Percentiles rank a stretch among this genome's conserved stretches.
Evolutionary conservation across 2,888 invertebrate species (phyloP).

Genomic region (Celastrina argiolus): DNA sequence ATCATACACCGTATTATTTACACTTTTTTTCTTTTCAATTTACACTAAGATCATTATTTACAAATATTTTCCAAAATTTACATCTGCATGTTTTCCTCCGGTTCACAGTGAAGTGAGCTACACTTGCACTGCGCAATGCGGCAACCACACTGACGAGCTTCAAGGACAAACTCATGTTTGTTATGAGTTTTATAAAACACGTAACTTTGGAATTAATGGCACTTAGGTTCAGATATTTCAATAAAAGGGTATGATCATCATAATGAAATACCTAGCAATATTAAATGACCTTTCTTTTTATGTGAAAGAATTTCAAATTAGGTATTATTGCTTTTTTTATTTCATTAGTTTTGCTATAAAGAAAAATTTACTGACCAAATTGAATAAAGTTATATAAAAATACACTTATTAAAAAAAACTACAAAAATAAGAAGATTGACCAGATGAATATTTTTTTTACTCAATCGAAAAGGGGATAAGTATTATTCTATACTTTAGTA

Average conservation of each 20-base stretch:
- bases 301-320: neutral
- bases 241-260: neutral
- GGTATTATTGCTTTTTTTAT: no score
- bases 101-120: constrained; percentile 46
- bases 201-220: neutral
- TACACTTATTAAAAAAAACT: no score
- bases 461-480: no score
- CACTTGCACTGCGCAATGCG: constrained; percentile 55
- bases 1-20: neutral
- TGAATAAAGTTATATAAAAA: no score
- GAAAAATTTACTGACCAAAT: no score
- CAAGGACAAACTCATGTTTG: constrained; percentile 9
- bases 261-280: neutral
- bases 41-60: neutral
- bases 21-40: neutral
- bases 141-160: constrained; percentile 25
- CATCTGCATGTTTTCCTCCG: constrained; percentile 32
- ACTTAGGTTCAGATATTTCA: neutral
- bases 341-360: no score
- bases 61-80: constrained; percentile 30
- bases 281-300: neutral
- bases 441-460: no score
- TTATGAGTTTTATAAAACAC: constrained; percentile 8
- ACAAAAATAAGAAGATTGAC: no score
- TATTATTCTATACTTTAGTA: no score